Evolutionary conservation across 2,888 invertebrate genomes (phyloP).

Genomic region (Tromatobia lineatoria): DNA sequence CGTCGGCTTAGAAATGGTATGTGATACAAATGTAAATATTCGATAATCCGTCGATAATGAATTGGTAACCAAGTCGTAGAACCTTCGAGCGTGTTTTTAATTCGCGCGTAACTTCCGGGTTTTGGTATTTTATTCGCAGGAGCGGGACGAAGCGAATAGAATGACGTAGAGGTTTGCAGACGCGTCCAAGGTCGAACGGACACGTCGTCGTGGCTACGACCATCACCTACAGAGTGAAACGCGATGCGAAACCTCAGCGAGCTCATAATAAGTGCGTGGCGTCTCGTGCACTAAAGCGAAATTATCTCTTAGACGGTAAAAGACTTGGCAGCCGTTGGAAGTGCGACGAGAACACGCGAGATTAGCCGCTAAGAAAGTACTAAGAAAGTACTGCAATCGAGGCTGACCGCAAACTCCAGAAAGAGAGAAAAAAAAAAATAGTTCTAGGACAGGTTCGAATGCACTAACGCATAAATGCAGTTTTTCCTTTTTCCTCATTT

Average conservation of each 20-base stretch:
- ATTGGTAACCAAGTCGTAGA: not conserved
- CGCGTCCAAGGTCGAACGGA: slow-evolving; percentile 29
- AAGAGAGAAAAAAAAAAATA: slow-evolving; percentile 26
- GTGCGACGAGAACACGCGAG: slow-evolving; percentile 21
- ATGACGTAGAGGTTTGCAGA: slow-evolving; percentile 15
- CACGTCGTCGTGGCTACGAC: not conserved
- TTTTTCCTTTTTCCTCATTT: not conserved
- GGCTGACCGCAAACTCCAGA: slow-evolving; percentile 22
- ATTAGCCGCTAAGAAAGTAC: slow-evolving; percentile 9
- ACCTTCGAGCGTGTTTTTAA: slow-evolving; percentile 25
- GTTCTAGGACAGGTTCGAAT: slow-evolving; percentile 18
- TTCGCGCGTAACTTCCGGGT: slow-evolving; percentile 23
- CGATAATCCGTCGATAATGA: slow-evolving; percentile 34
- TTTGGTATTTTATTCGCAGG: slow-evolving; percentile 23
- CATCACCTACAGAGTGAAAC: slow-evolving; percentile 7
- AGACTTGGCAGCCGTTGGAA: not conserved
- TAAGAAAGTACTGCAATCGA: slow-evolving; percentile 42
- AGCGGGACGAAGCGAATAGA: not conserved
- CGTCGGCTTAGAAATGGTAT: too few relatives aligned
- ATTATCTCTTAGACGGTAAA: not conserved
- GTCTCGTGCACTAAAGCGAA: not conserved
- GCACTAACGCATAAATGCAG: not conserved
- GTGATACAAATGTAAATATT: not conserved
- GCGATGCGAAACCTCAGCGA: not conserved
- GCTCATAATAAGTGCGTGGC: not conserved